These are phyloP conservation scores for Nebria brevicollis DNA, from an alignment of 2,888 invertebrate species.

Conservation along the genomic window DNA sequence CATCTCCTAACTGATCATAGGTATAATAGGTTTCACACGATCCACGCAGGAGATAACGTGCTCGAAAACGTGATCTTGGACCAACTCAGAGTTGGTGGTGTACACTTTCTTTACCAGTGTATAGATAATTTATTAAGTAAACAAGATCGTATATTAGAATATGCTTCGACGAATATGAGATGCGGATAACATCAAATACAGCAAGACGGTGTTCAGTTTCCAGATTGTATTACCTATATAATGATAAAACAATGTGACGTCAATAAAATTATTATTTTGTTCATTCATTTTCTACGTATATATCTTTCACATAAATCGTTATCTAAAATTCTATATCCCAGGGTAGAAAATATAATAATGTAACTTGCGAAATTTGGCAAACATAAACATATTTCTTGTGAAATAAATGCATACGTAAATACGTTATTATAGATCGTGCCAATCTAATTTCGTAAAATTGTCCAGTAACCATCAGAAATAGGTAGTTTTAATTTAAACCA, in stretches of 20 bases:
- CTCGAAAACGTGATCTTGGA: slow-evolving; percentile 3
- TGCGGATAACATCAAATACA: background rate
- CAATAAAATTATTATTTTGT: background rate
- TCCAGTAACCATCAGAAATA: background rate
- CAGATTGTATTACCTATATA: slow-evolving; percentile 7
- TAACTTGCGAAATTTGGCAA: too few relatives aligned
- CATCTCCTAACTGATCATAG: background rate
- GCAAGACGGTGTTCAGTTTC: slow-evolving; percentile 12
- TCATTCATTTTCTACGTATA: background rate
- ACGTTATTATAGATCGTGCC: background rate
- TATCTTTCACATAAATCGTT: too few relatives aligned
- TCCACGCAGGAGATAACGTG: slow-evolving; percentile 16
- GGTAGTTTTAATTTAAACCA: background rate
- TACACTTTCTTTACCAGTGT: slow-evolving; percentile 1
- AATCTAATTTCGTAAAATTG: background rate
- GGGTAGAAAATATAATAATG: too few relatives aligned
- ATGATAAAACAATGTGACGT: slow-evolving; percentile 9
- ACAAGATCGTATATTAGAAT: slow-evolving; percentile 17
- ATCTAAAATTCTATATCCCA: too few relatives aligned
- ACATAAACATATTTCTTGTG: too few relatives aligned
- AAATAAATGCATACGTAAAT: too few relatives aligned
- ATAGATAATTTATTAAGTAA: slow-evolving; percentile 20
- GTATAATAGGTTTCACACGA: slow-evolving; percentile 10
- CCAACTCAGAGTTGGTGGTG: background rate
- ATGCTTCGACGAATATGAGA: slow-evolving; percentile 10